Evolutionary conservation across 2,113 vertebrate genomes (phyloP).

Genomic region (Phyllopteryx taeniolatus): DNA sequence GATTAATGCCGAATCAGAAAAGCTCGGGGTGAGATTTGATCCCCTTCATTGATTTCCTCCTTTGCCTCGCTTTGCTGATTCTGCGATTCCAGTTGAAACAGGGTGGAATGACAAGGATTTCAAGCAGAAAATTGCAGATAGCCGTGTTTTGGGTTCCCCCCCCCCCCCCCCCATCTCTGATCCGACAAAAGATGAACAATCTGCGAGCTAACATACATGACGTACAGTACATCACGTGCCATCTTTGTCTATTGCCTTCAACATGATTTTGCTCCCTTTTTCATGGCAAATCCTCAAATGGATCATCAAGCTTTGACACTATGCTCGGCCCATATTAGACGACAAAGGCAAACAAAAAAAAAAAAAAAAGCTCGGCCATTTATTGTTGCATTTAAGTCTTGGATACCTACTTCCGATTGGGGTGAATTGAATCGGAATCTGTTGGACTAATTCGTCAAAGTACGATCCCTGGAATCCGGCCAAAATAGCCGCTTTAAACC

Average conservation of each 20-base stretch:
- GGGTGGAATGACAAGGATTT: slow-evolving; percentile 56
- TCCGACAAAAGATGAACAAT: neutral
- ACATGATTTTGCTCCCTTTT: neutral
- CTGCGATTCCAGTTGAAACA: slow-evolving; percentile 52
- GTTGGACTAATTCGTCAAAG: too few species aligned
- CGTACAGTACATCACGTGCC: neutral
- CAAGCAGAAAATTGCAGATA: slow-evolving; percentile 55
- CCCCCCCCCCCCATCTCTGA: too few species aligned
- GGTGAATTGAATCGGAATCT: too few species aligned
- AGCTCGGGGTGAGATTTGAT: slow-evolving; percentile 55
- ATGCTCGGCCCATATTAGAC: too few species aligned
- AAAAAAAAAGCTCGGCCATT: too few species aligned
- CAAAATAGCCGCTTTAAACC: too few species aligned
- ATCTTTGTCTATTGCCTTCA: neutral
- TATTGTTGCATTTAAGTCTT: too few species aligned
- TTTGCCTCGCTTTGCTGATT: slow-evolving; percentile 46
- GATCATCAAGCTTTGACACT: too few species aligned
- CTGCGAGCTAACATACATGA: neutral
- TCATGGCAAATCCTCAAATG: neutral
- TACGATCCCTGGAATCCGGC: too few species aligned
- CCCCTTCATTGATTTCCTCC: slow-evolving; percentile 65
- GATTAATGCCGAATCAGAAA: slow-evolving; percentile 69
- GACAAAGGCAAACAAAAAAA: too few species aligned
- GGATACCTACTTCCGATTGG: too few species aligned
- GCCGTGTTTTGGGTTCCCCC: slow-evolving; percentile 26